Percentiles rank a stretch among this genome's conserved stretches.
Conservation (phyloP, 2,113 vertebrate genomes). For the Blennius ocellaris region DNA sequence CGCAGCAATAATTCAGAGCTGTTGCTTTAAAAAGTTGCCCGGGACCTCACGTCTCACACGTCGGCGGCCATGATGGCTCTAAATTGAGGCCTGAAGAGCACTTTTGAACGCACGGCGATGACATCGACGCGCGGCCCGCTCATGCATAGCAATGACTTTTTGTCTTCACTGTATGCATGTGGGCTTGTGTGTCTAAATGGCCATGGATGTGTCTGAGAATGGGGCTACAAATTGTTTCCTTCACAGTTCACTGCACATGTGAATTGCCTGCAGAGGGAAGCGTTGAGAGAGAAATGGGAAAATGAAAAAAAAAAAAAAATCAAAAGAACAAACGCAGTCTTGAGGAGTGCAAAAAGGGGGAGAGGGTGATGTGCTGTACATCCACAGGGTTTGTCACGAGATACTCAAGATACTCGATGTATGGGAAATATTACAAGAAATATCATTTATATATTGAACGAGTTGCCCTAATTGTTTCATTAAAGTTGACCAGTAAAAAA, state of each 20-base stretch:
- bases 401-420: constrained; percentile 35
- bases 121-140: constrained; percentile 25
- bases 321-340: constrained; percentile 48
- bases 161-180: constrained; percentile 32
- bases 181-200: constrained; percentile 53
- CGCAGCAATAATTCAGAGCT: constrained; percentile 12
- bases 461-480: constrained; percentile 6
- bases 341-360: constrained; percentile 23
- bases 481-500: too few species aligned
- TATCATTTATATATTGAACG: neutral
- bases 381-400: neutral
- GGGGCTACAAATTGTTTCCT: constrained; percentile 63
- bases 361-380: constrained; percentile 20
- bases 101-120: constrained; percentile 47
- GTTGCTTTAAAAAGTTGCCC: constrained; percentile 26
- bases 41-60: neutral
- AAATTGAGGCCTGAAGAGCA: constrained; percentile 25
- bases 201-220: constrained; percentile 54
- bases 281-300: constrained; percentile 68
- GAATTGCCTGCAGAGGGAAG: constrained; percentile 77
- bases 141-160: constrained; percentile 64
- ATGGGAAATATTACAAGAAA: neutral
- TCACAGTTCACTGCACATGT: constrained; percentile 78
- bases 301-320: constrained; percentile 64
- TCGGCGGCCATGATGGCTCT: constrained; percentile 5